Percentiles rank a stretch among this genome's conserved stretches.
Conservation (phyloP, 2,113 vertebrate species). For the Amblyopsis rosae region DNA sequence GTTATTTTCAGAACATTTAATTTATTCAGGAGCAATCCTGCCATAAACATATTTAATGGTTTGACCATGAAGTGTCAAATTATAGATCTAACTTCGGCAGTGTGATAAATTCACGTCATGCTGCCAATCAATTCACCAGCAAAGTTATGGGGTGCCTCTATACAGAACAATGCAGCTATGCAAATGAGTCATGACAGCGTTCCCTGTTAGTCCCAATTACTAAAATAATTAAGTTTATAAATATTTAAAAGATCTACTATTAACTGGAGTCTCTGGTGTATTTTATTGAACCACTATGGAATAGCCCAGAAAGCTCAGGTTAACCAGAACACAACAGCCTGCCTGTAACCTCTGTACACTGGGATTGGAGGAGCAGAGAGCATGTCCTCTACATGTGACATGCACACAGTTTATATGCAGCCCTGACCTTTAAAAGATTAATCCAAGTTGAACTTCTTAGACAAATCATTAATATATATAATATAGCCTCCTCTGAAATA, state of each 20-base stretch:
- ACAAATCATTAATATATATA: slow-evolving; percentile 5
- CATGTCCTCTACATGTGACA: slow-evolving; percentile 1
- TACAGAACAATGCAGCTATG: slow-evolving; percentile 23
- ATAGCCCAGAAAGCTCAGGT: slow-evolving; percentile 8
- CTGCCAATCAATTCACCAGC: slow-evolving; percentile 21
- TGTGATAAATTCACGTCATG: slow-evolving; percentile 30
- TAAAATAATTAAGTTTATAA: slow-evolving; percentile 42
- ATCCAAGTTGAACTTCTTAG: slow-evolving; percentile 38
- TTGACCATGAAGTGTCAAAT: slow-evolving; percentile 22
- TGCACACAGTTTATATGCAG: not conserved
- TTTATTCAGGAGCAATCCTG: slow-evolving; percentile 35
- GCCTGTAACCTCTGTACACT: slow-evolving; percentile 18
- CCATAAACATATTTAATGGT: slow-evolving; percentile 33
- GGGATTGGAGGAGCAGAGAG: slow-evolving; percentile 5
- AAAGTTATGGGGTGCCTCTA: slow-evolving; percentile 49
- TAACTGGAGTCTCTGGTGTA: slow-evolving; percentile 47
- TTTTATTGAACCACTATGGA: slow-evolving; percentile 31
- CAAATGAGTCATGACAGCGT: slow-evolving; percentile 23
- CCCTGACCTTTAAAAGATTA: not conserved
- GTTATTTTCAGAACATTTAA: slow-evolving; percentile 54
- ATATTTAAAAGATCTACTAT: slow-evolving; percentile 65
- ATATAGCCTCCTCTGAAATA: slow-evolving; percentile 24
- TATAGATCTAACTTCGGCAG: slow-evolving; percentile 18
- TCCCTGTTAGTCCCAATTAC: slow-evolving; percentile 42
- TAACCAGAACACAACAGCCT: slow-evolving; percentile 13